Evolutionary conservation across 2,113 vertebrate genomes (phyloP), one percentile per base, ranked within the genome.

Genomic region (Gadus chalcogrammus): DNA sequence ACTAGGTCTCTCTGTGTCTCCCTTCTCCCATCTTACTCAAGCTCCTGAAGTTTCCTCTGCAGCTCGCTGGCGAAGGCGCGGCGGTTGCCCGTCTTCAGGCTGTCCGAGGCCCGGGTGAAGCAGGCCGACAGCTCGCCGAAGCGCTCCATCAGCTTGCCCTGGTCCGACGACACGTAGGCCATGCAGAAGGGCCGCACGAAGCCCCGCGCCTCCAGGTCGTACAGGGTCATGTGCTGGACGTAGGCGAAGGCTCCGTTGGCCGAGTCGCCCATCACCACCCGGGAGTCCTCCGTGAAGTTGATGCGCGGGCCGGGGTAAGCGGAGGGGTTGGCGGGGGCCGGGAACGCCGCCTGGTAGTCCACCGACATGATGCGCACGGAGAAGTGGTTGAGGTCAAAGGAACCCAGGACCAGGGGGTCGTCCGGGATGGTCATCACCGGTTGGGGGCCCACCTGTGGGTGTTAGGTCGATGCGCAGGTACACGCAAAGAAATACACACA

Each of bases 301-400:
- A 98, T 92, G 73, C 94, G 95, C 0, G 94, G 93, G 67, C 95
- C 82, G 0, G 81, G 15, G n/a, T 73, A 92, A 0, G 89, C 76
- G 42, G 42, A 0, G 91, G 90, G 1, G 92, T 13, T 42, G 38
- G 38, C 85, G 0, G 93, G 90, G 69, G 93, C 90, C 3, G 96
- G 94, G 0, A 95, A 95, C 1, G 94, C 95, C 4, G 95, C 95
- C 87, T 99, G 97, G 77, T 99, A 99, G 85, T 99, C 97, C 90
- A 98, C 97, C 0, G 97, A 98, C 97, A 99, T 99, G 81, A 99
- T 94, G 67, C 97, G 93, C 12, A 99, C 91, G 0, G 96, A 95
- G 82, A 99, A 99, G 77, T 98, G 95, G 83, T 99, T 98, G 72
- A 99, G 93, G 81, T 99, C 96, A 0, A 98, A 98, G 0, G 92